Conservation (phyloP, 2,113 vertebrate genomes). For the Vidua chalybeata region DNA sequence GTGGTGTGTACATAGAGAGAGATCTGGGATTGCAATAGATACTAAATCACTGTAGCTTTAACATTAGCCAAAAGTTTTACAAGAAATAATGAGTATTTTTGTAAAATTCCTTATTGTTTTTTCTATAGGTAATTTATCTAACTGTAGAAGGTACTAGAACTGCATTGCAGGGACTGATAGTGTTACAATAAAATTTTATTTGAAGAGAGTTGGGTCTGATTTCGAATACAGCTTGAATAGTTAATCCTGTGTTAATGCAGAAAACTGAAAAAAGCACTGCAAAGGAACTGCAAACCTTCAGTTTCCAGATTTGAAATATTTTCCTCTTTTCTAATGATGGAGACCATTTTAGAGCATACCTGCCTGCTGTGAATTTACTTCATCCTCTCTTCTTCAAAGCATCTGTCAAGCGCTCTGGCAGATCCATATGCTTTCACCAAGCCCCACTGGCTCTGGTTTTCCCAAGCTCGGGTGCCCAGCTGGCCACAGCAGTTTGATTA, state of each 20-base stretch:
- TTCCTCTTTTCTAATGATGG: neutral
- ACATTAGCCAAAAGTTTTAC: neutral
- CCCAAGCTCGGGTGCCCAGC: neutral
- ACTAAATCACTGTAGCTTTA: neutral
- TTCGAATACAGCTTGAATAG: neutral
- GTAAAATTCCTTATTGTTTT: neutral
- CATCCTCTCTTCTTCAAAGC: neutral
- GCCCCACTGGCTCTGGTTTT: neutral
- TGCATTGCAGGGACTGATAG: neutral
- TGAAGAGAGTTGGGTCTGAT: neutral
- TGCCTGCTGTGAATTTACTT: neutral
- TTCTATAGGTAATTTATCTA: neutral
- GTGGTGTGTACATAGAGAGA: neutral
- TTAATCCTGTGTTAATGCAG: neutral
- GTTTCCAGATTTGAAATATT: neutral
- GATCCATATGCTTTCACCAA: slow-evolving; percentile 49
- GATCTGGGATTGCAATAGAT: neutral
- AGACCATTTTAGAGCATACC: neutral
- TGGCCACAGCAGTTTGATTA: slow-evolving; percentile 35
- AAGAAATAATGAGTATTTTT: neutral
- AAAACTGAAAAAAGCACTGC: neutral
- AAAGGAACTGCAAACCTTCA: neutral
- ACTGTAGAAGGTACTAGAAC: neutral
- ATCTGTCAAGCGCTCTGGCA: slow-evolving; percentile 26
- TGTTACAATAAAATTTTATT: neutral